Percentiles rank a stretch among this genome's conserved stretches.
These are phyloP conservation scores for Julus scanicus DNA, from an alignment of 2,888 invertebrate species.

Conservation along the genomic window DNA sequence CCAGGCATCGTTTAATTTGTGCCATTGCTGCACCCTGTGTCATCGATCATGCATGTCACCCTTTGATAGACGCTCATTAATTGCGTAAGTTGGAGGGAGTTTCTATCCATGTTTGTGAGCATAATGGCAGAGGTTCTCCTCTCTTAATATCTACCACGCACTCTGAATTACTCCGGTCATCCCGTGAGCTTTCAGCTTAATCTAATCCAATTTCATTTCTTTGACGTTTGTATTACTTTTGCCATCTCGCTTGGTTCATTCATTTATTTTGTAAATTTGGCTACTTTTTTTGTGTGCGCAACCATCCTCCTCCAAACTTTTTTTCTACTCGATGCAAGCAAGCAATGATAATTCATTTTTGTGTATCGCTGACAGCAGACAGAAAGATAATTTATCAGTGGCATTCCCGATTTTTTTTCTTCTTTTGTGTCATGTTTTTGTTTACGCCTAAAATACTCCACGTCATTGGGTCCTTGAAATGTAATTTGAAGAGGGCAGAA, in stretches of 20 bases:
- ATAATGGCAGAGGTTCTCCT: not conserved
- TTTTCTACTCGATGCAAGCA: not conserved
- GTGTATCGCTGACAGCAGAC: conserved; percentile 12
- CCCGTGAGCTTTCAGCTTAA: conserved; percentile 32
- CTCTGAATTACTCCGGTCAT: conserved; percentile 22
- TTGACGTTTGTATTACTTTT: conserved; percentile 30
- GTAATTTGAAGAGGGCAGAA: not conserved
- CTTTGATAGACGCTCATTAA: conserved; percentile 29
- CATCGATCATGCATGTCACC: conserved; percentile 42
- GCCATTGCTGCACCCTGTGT: conserved; percentile 20
- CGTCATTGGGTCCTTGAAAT: not conserved
- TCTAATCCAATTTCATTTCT: conserved; percentile 21
- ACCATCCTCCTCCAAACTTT: not conserved
- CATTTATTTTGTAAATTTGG: conserved; percentile 42
- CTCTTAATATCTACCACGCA: conserved; percentile 15
- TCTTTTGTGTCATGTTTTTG: not conserved
- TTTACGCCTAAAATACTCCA: not conserved
- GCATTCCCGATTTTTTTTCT: not conserved
- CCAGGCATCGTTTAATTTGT: conserved; percentile 22
- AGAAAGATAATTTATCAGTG: conserved; percentile 42
- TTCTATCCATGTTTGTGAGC: not conserved
- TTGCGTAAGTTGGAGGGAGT: not conserved
- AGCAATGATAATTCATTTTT: conserved; percentile 13
- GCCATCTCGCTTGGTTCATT: not conserved
- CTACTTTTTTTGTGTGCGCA: not conserved